Base-by-base conservation (phyloP, 2,797 vertebrate species). In the Sphenopsis melanotis region DNA sequence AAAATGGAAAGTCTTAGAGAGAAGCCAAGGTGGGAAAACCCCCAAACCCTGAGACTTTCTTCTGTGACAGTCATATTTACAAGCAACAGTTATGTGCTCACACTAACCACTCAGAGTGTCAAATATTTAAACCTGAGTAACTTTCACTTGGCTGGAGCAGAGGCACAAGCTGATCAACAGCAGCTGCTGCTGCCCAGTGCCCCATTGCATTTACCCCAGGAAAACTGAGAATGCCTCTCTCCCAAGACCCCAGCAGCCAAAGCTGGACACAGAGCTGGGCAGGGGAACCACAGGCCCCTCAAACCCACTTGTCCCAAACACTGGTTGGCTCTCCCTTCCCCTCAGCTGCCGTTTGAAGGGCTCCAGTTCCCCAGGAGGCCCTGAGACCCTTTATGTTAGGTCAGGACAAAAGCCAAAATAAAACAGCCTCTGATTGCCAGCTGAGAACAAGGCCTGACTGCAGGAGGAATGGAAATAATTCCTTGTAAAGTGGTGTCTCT, bases 281-380 rank as follows among this genome's bases (percentile, higher is more conserved):
- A 85, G 22, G 4, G 29, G 16, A 81, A 52, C 6, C 12, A 56
- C 37, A 77, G 32, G 19, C 7, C 5, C 10, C 50, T 50, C 50
- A 83, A 53, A 55, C 8, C 11, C 27, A 34, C 22, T 41, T 56
- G 2, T 60, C 26, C 10, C 42, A 85, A 72, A 56, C 27, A 30
- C 26, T 2, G 0, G 27, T 66, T 0, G 0, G 23, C 41, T 84
- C 9, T 1, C 22, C 11, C 30, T 36, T 27, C 22, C 10, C 17
- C 16, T 36, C 15, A 26, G 52, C 22, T 55, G 49, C 44, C 63
- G 7, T 74, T 77, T 77, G 49, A 70, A 81, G 37, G 30, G 22
- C 30, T 68, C 30, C 2, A 3, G 20, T 12, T 83, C 56, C 53
- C 37, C n/a, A 30, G 20, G 23, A 89, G 34, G 12, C 32, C 41